phyloP scores from a whole-genome alignment of 1,140 invertebrate species.

The Caenorhabditis brenneri region DNA sequence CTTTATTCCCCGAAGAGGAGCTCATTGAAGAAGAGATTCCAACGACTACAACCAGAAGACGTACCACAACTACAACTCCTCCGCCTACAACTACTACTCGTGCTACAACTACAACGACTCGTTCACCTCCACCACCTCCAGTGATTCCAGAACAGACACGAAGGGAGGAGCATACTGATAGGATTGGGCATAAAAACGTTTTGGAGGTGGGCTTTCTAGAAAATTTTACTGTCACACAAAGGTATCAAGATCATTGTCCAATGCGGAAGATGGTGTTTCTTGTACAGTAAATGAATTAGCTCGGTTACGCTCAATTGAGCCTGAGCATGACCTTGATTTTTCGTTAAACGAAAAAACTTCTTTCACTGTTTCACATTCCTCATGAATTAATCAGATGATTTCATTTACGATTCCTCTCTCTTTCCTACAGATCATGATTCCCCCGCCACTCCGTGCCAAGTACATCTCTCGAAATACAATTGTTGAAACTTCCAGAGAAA shows the following conservation, averaged over 20 bases:
- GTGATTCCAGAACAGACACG: not conserved
- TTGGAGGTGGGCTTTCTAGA: not conserved
- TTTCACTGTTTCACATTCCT: too few species aligned
- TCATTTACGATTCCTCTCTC: not conserved
- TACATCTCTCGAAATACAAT: not conserved
- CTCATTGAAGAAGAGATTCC: not conserved
- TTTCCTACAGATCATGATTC: conserved; percentile 5
- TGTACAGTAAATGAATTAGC: too few species aligned
- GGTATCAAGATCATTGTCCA: not conserved
- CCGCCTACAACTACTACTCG: not conserved
- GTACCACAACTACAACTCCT: conserved; percentile 2
- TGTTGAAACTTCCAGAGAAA: not conserved
- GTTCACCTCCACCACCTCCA: not conserved
- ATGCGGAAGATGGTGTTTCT: too few species aligned
- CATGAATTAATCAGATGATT: too few species aligned
- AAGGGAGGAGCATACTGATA: conserved; percentile 20
- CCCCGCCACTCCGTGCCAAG: not conserved
- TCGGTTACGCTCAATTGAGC: too few species aligned
- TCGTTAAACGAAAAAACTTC: not conserved
- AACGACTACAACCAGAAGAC: not conserved
- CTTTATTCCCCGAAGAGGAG: not conserved
- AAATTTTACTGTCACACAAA: not conserved
- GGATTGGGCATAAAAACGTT: conserved; percentile 25
- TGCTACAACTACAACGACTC: not conserved
- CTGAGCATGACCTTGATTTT: too few species aligned